Evolutionary conservation across 2,888 invertebrate genomes (phyloP).

Genomic region (Drosophila quinaria): DNA sequence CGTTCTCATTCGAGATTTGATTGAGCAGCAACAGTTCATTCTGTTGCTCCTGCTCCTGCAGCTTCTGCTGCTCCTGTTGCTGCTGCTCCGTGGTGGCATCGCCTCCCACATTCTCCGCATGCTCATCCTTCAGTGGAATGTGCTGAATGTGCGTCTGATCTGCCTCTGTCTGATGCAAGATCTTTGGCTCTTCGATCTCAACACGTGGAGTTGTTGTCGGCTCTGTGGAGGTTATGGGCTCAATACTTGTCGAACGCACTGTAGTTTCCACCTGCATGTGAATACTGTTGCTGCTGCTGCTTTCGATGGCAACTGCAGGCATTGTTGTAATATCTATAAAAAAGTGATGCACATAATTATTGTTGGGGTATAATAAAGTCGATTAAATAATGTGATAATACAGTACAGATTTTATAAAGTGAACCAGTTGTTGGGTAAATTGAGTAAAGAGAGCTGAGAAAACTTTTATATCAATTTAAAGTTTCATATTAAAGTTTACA

Average conservation of each 20-base stretch:
- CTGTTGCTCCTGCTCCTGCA: slow-evolving; percentile 50
- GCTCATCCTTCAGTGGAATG: slow-evolving; percentile 67
- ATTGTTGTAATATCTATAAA: slow-evolving; percentile 42
- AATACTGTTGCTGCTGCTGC: slow-evolving; percentile 7
- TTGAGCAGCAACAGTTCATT: slow-evolving; percentile 70
- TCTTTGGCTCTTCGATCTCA: slow-evolving; percentile 46
- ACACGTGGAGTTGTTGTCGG: slow-evolving; percentile 81
- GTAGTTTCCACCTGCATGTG: slow-evolving; percentile 41
- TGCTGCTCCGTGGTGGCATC: slow-evolving; percentile 66
- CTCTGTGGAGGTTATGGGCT: slow-evolving; percentile 83
- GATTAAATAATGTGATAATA: background rate
- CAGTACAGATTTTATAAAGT: background rate
- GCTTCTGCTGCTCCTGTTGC: slow-evolving; percentile 49
- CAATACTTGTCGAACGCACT: slow-evolving; percentile 79
- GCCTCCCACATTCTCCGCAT: slow-evolving; percentile 58
- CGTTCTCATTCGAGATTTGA: slow-evolving; percentile 81
- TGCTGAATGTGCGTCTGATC: slow-evolving; percentile 69
- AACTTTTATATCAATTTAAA: background rate
- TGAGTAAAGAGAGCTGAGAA: background rate
- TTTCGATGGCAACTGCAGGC: background rate
- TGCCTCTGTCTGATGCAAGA: slow-evolving; percentile 42
- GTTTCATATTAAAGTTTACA: background rate
- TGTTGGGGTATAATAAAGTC: background rate
- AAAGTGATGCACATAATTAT: background rate
- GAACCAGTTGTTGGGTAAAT: too few relatives aligned